Evolutionary conservation across 2,797 vertebrate species (phyloP), one percentile per base, ranked within the genome.

Genomic region (Phoebastria nigripes): DNA sequence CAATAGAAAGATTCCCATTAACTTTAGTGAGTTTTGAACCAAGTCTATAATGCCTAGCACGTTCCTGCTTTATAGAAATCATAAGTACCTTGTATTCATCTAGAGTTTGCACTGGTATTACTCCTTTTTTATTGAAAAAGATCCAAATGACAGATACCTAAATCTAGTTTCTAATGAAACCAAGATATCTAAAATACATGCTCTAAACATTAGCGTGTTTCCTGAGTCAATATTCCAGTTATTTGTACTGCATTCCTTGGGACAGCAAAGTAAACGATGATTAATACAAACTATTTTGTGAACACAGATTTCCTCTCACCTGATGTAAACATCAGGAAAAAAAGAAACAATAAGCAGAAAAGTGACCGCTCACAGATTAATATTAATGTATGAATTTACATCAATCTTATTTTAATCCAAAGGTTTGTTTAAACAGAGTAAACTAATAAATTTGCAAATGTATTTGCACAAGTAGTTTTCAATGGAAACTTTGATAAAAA

Each of bases 191-290:
- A 82, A 92, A 95, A 65, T 33, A 87, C 41, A 66, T 4, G 3
- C 41, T 93, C 49, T 70, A 54, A 93, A 82, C n/a, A 76, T 63
- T 15, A 66, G 58, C 2, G 0, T 17, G 19, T 72, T 87, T 82
- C 71, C 71, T 14, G 9, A 93, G 37, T 82, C 81, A 92, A 58
- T 52, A 78, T 82, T 67, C 56, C 4, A 22, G 61, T 44, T 82
- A 84, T 94, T 94, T 90, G 92, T 47, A 63, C 25, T 70, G 29
- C 42, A 66, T 89, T 94, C 87, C 90, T n/a, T 61, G 52, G 86
- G 71, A 89, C 81, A 94, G 55, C 58, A 95, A 92, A 85, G 56
- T 70, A 96, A 90, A 96, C 16, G 10, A 85, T 42, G 52, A 94
- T 78, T 95, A 93, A 95, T 65, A 69, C 26, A 73, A 87, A 71